Base-by-base conservation (phyloP, 1,140 invertebrate genomes). In the Linepithema humile region DNA sequence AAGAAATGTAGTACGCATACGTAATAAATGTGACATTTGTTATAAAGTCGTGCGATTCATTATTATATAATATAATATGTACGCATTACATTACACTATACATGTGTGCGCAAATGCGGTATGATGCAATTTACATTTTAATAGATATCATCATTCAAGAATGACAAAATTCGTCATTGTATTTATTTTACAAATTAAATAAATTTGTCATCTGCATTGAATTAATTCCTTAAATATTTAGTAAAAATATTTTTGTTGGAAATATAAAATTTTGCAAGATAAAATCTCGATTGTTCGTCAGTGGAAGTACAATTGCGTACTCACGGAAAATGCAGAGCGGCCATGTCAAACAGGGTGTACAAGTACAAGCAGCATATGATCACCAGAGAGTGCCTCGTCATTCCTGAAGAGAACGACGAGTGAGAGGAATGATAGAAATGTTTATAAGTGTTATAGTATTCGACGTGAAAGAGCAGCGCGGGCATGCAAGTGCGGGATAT, bases 301-400 rank as follows among this genome's bases (percentile, higher is more conserved):
- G 20, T 26, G 32, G 35, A 65, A 57, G 23, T 59, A 9, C 45
- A 69, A 67, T 83, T 73, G 86, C 59, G 64, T 93, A 94, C 94
- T 94, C 90, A 94, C 94, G 94, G 91, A 90, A 94, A 94, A 75
- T 93, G 92, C 74, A 92, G 89, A 70, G 93, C 91, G 77, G 90
- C 93, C 90, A 93, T 94, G 87, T 94, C 92, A 75, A 94, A 90
- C 70, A 94, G 89, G 85, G 91, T 93, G 89, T 93, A 94, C 57
- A 94, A 92, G 90, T 93, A n/a, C n/a, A n/a, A 94, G 91, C 91
- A 94, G 93, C 93, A 94, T 88, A 94, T 85, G 89, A 94, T 91
- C 85, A 93, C 89, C 86, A 94, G 91, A 91, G 90, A 94, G 88
- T 92, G 90, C 77, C 91, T 93, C 93, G 91, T 93, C 94, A 94